Percentiles rank a stretch among this genome's conserved stretches.
These are phyloP conservation scores for Dioctria linearis DNA, from an alignment of 2,888 invertebrate species.

Conservation along the genomic window DNA sequence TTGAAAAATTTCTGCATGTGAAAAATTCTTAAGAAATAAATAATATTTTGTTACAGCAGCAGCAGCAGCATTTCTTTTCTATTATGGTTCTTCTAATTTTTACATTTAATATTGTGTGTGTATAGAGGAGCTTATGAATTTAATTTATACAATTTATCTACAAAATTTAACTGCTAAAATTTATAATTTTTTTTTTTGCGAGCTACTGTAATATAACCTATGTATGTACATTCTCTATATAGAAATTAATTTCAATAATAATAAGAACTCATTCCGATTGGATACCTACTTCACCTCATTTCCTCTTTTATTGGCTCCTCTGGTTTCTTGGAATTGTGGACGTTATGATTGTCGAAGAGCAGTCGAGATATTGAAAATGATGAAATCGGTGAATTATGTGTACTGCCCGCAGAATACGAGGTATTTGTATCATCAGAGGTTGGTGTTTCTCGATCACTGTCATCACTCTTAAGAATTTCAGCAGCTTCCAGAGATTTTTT, in stretches of 20 bases:
- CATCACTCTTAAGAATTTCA: constrained; percentile 90
- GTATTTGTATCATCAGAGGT: constrained; percentile 76
- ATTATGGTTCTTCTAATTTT: too few species aligned
- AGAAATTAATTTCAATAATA: constrained; percentile 1
- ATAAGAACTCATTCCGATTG: constrained; percentile 10
- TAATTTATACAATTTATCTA: constrained; percentile 2
- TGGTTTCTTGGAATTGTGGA: constrained; percentile 55
- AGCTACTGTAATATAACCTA: neutral
- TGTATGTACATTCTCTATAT: constrained; percentile 13
- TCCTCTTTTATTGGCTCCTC: constrained; percentile 49
- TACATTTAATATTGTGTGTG: too few species aligned
- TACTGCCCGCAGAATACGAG: constrained; percentile 70
- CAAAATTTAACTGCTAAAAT: constrained; percentile 2
- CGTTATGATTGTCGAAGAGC: constrained; percentile 66
- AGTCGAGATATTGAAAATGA: constrained; percentile 70
- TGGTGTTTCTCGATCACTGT: constrained; percentile 78
- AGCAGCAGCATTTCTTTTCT: too few species aligned
- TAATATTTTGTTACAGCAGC: too few species aligned
- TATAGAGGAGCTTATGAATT: constrained; percentile 18
- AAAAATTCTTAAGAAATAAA: too few species aligned
- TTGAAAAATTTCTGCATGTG: too few species aligned
- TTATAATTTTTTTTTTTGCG: constrained; percentile 5
- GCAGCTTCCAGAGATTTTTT: constrained; percentile 92
- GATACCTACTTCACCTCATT: constrained; percentile 53
- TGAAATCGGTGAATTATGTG: constrained; percentile 71